Base-by-base conservation (phyloP, 2,888 invertebrate species). In the Gasteruption jaculator region DNA sequence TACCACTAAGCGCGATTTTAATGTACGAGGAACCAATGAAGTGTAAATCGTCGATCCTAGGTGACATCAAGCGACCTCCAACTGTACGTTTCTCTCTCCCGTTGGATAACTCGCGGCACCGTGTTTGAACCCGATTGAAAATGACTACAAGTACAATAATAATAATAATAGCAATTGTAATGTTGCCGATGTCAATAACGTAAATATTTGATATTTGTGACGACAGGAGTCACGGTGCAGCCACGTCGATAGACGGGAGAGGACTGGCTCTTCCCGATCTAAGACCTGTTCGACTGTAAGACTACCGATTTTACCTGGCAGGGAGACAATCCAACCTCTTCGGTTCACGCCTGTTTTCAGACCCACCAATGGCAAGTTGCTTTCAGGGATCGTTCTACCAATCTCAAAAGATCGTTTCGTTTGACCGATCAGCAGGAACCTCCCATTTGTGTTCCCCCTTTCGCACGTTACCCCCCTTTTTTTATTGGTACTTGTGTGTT, bases 211-310 rank as follows among this genome's bases (percentile, higher is more conserved):
- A n/a, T n/a, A n/a, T n/a, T n/a, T n/a, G n/a, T n/a, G n/a, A n/a
- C n/a, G n/a, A n/a, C 58, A 60, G 65, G 60, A 62, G 55, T 57
- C 58, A 59, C 56, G 65, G 63, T 65, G 63, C 59, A 59, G 60
- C 64, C 68, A 62, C 70, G 63, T 57, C 68, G 68, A 64, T 67
- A 68, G 65, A 67, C 66, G 65, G 61, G 61, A 68, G 62, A 67
- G 61, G 60, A 70, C 70, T 70, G 68, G 60, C 61, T 61, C 60
- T 58, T 57, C 52, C 48, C 56, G 63, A 60, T 60, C 60, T 54
- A 53, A 61, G 63, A 67, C 64, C 67, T 66, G 66, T 61, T 60
- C 59, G 58, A 60, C 60, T 60, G 64, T 54, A 52, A 4, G 24
- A 5, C 24, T 5, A 44, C 49, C 43, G 51, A 51, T 49, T 53